Base-by-base conservation (phyloP, 2,888 invertebrate species). In the Drosophila meridiana region DNA sequence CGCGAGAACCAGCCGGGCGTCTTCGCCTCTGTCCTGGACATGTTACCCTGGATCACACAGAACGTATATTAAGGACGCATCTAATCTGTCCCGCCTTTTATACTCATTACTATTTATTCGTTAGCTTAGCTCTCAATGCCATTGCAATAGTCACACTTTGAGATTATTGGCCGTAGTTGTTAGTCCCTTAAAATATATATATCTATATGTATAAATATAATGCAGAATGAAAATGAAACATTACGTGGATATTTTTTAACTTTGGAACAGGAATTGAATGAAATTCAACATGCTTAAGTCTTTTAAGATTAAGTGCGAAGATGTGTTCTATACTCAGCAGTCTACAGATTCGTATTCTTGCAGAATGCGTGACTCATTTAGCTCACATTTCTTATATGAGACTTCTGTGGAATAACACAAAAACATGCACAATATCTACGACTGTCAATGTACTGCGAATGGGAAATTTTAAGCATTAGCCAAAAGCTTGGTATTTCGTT, bases 1-100 rank as follows among this genome's bases (percentile, higher is more conserved):
- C 94, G 94, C 0, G 91, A 62, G 28, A 92, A 79, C 8, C 85
- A 77, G 63, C 95, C 95, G 0, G 95, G 94, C 0, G 94, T 95
- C 6, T 95, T 95, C 83, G 92, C 95, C 0, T 94, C 93, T 1
- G 93, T 95, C 0, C 70, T 93, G 0, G 87, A 93, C 64, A 94
- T 94, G 82, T 82, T 95, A 4, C 93, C 93, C 45, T 95, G 95
- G 95, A 94, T 95, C 62, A 91, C 92, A 8, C 88, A 85, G 58
- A 89, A 90, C 74, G 82, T 92, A 13, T 71, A 90, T 61, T 84
- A 55, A 69, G 32, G 11, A 36, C n/a, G 5, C n/a, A 11, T 8
- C 8, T 8, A 48, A 56, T 30, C 20, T 13, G 7, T 36, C 30
- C n/a, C 8, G 14, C n/a, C 47, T 30, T n/a, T 40, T 57, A 56